Base-by-base conservation (phyloP, 2,888 invertebrate species). In the Chelonus formosanus region DNA sequence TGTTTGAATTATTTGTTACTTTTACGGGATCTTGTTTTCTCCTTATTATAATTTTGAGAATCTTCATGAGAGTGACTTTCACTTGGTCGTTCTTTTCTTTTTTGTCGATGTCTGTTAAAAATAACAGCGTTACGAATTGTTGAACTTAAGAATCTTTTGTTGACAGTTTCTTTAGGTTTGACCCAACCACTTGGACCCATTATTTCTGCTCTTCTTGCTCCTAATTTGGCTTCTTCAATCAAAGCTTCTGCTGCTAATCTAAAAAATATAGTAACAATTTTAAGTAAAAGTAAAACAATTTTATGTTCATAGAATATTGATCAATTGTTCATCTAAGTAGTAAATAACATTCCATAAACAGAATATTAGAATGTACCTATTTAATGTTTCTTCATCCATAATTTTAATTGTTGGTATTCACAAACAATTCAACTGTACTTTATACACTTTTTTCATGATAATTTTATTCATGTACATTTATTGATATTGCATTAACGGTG, bases 161-260 rank as follows among this genome's bases (percentile, higher is more conserved):
- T 84, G 36, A 84, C 68, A n/a, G 77, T 81, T 68, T 82, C 82
- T 60, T 79, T 79, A 8, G 82, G 82, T 71, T 81, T 84, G 7
- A 82, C 67, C 84, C 83, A 84, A 20, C 84, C 84, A 70, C 79
- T 83, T 3, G 84, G 84, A 31, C 84, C 84, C 78, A 83, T 78
- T 8, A 81, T 72, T 65, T 82, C 82, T 3, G 84, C 84, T 63
- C 84, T 74, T 66, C 73, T 76, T 7, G 83, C 83, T 35, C 83
- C 83, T 48, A 77, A 59, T 67, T 82, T 82, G 0, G 84, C 84
- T 70, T 84, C 84, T 68, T 83, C 79, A 10, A 84, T 64, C 56
- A 84, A 70, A 60, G 83, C 84, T 68, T 84, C 83, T 3, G 76
- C 81, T n/a, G 84, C 84, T 43, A 84, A 71, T 64, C 83, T 81